phyloP scores from a whole-genome alignment of 2,797 vertebrate genomes.

The Gambelia wislizenii region DNA sequence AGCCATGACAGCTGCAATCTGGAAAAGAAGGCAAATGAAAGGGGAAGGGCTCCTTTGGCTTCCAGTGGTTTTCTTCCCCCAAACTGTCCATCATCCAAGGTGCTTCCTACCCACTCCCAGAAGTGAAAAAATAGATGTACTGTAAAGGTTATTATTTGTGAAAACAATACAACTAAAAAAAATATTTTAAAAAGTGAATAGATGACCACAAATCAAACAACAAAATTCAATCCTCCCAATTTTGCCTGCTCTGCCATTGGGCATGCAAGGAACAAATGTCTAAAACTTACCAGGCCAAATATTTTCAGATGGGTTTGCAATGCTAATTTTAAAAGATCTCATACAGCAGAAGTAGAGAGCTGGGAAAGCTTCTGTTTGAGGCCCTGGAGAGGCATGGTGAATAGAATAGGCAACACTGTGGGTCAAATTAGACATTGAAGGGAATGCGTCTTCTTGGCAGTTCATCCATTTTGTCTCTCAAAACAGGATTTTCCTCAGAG shows the following conservation, averaged over 20 bases:
- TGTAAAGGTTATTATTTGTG: not conserved
- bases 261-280: not conserved
- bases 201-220: not conserved
- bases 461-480: no score
- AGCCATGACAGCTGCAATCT: no score
- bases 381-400: not conserved
- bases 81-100: not conserved
- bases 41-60: not conserved
- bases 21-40: not conserved
- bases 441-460: no score
- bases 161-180: not conserved
- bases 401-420: no score
- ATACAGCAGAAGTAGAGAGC: not conserved
- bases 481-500: no score
- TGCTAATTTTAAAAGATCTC: not conserved
- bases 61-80: not conserved
- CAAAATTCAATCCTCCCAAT: no score
- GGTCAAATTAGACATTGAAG: no score
- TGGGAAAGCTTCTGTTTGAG: no score
- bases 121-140: not conserved
- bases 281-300: not conserved
- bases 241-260: not conserved
- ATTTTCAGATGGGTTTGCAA: not conserved
- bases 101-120: not conserved
- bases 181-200: not conserved